Conservation (phyloP, 2,888 invertebrate species). For the Flabesymbios commensalis region DNA sequence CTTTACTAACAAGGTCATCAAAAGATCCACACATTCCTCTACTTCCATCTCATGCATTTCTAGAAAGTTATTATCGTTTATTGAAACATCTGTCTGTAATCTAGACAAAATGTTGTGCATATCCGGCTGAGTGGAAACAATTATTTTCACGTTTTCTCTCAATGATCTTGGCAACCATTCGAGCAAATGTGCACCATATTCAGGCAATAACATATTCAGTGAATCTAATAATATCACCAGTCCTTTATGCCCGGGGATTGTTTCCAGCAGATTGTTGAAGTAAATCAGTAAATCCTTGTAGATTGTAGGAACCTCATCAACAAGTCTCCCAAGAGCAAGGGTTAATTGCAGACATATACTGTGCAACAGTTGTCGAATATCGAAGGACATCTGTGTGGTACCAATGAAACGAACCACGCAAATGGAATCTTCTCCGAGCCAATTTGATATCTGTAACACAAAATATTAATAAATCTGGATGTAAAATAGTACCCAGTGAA, state of each 20-base stretch:
- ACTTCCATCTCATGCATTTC: constrained; percentile 17
- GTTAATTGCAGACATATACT: constrained; percentile 44
- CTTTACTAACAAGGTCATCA: constrained; percentile 26
- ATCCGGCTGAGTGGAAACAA: constrained; percentile 44
- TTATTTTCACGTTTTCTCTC: constrained; percentile 50
- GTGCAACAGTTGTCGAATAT: constrained; percentile 47
- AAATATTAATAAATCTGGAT: neutral
- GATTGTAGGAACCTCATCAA: constrained; percentile 39
- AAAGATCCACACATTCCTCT: constrained; percentile 18
- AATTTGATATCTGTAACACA: constrained; percentile 35
- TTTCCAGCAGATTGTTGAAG: constrained; percentile 42
- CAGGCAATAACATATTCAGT: constrained; percentile 31
- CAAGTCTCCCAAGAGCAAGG: neutral
- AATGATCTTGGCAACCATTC: constrained; percentile 44
- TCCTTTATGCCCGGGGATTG: constrained; percentile 40
- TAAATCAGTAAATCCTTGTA: constrained; percentile 44
- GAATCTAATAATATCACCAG: constrained; percentile 44
- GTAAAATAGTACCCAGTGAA: neutral
- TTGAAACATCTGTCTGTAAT: constrained; percentile 36
- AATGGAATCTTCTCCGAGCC: constrained; percentile 34
- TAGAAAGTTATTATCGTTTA: constrained; percentile 27
- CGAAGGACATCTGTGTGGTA: constrained; percentile 42
- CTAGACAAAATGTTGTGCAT: constrained; percentile 38
- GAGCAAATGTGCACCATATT: constrained; percentile 26
- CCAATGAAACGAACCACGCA: constrained; percentile 47